Evolutionary conservation across 1,140 invertebrate genomes (phyloP).

Genomic region (Littorina saxatilis): DNA sequence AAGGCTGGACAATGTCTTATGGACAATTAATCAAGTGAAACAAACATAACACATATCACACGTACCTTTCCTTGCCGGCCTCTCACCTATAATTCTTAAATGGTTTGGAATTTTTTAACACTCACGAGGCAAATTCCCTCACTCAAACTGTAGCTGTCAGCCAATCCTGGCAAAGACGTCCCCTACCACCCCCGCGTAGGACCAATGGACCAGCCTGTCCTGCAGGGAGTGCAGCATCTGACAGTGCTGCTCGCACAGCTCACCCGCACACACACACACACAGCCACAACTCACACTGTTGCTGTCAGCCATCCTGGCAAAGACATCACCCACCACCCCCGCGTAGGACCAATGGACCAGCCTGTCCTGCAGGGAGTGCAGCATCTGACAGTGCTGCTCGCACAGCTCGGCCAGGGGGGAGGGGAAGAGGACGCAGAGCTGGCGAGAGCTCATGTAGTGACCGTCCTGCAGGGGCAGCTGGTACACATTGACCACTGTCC

Average conservation of each 20-base stretch:
- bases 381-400: constrained; percentile 73
- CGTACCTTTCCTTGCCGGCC: too few species aligned
- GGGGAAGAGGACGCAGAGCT: constrained; percentile 72
- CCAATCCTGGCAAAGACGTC: constrained; percentile 60
- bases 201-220: constrained; percentile 71
- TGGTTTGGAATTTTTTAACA: too few species aligned
- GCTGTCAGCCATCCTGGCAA: constrained; percentile 56
- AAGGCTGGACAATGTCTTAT: too few species aligned
- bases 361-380: constrained; percentile 72
- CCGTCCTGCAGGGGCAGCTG: constrained; percentile 70
- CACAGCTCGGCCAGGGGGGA: constrained; percentile 73
- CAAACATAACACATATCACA: too few species aligned
- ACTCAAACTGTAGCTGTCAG: constrained; percentile 47
- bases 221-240: constrained; percentile 71
- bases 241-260: constrained; percentile 75
- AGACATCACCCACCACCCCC: constrained; percentile 58
- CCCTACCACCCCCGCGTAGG: constrained; percentile 51
- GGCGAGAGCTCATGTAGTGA: constrained; percentile 66
- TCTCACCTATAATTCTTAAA: too few species aligned
- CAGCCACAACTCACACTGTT: constrained; percentile 32
- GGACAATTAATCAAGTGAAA: too few species aligned
- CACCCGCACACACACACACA: constrained; percentile 43
- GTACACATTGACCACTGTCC: constrained; percentile 73
- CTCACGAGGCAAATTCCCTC: too few species aligned
- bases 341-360: constrained; percentile 66